These are phyloP conservation scores for Ceriagrion tenellum DNA, from an alignment of 2,888 invertebrate genomes.

Conservation along the genomic window DNA sequence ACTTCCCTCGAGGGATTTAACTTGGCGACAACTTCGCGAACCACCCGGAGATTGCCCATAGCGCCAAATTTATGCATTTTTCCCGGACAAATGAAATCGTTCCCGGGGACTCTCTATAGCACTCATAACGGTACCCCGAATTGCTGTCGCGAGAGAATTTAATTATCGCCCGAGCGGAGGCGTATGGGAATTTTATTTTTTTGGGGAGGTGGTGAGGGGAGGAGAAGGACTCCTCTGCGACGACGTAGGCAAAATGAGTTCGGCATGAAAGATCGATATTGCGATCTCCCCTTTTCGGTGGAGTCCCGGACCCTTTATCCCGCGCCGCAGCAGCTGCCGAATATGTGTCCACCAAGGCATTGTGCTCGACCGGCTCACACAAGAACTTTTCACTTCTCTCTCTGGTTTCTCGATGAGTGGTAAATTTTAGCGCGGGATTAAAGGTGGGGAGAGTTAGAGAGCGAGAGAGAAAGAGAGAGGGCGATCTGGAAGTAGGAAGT, in stretches of 20 bases:
- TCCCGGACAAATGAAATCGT: not conserved
- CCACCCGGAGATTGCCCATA: not conserved
- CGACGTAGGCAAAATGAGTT: conserved; percentile 22
- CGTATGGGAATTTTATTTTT: not conserved
- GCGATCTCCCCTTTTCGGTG: not conserved
- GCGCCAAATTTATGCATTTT: conserved; percentile 34
- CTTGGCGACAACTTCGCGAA: not conserved
- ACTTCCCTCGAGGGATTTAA: not conserved
- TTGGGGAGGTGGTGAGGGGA: not conserved
- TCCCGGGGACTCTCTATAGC: not conserved
- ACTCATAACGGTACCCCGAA: not conserved
- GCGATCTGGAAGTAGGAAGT: not conserved
- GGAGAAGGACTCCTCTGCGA: not conserved
- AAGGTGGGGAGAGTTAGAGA: not conserved
- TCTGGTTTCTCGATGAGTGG: not conserved
- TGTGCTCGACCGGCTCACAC: not conserved
- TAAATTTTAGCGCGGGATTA: not conserved
- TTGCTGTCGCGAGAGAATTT: conserved; percentile 22
- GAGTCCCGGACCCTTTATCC: not conserved
- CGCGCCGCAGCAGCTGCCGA: not conserved
- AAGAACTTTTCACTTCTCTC: not conserved
- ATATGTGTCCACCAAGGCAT: not conserved
- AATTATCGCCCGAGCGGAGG: conserved; percentile 4
- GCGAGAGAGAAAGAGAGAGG: too few species aligned
- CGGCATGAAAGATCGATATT: conserved; percentile 13